Base-by-base conservation (phyloP, 1,140 invertebrate species). In the Cryptotermes secundus region DNA sequence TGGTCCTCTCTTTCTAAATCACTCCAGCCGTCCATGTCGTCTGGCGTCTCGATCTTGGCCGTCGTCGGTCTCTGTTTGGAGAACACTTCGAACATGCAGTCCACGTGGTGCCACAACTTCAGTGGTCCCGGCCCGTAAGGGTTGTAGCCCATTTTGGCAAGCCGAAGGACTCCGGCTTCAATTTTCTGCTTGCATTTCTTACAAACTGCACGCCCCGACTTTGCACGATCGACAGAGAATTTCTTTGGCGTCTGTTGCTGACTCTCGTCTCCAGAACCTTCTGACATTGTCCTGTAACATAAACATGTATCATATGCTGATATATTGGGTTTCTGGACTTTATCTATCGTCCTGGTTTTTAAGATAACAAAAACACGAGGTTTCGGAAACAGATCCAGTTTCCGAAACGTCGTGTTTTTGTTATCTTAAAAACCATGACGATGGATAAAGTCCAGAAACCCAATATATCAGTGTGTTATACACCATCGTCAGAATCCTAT, bases 121-220 rank as follows among this genome's bases (percentile, higher is more conserved):
- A 97, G 96, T 86, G 94, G 94, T 14, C 94, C 95, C n/a, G 94
- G 94, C 31, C 93, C 92, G 88, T 97, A 97, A 2, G 95, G 95
- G 90, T 96, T 97, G 1, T 93, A 87, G 9, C 93, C 92, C 35
- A 96, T 87, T 91, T 97, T 95, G 0, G 94, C 96, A 34, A 97
- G 91, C 83, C 96, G 90, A 53, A 96, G 86, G 72, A 92, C 89
- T 35, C 94, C 95, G 88, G 94, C 94, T 9, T 93, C 92, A 87
- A 96, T 95, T 87, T 95, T 94, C 83, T 92, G 89, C 90, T 97
- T 97, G 89, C 97, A 98, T 88, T 95, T 95, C 88, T 97, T 97
- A 88, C 97, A 98, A n/a, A 93, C 92, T 0, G 96, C 95, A 72
- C 95, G 92, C 0, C 95, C 95, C 0, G 93, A 92, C 90, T 96